Evolutionary conservation across 2,888 invertebrate genomes (phyloP).

Genomic region (Lathronympha strigana): DNA sequence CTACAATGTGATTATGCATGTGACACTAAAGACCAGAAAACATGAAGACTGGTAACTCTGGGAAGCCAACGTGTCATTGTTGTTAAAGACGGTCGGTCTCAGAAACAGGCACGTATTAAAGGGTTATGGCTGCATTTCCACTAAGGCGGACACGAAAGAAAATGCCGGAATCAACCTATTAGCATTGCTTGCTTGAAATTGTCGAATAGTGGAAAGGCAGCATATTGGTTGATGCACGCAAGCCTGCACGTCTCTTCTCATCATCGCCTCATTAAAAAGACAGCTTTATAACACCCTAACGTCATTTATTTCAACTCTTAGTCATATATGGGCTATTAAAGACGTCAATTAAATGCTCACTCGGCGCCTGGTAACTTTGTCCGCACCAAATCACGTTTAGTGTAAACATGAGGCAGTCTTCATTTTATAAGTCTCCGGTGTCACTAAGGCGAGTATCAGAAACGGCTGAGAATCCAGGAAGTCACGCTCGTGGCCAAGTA

Average conservation of each 20-base stretch:
- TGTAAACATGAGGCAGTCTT: not conserved
- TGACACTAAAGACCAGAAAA: not conserved
- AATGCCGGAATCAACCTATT: no score
- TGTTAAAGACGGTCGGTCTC: not conserved
- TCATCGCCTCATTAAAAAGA: no score
- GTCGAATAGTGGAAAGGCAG: no score
- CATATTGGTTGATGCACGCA: no score
- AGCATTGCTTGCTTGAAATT: no score
- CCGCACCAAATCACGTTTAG: no score
- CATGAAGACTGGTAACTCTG: not conserved
- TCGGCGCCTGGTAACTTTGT: no score
- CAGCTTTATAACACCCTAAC: not conserved
- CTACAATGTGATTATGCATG: slow-evolving; percentile 6
- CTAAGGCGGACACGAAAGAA: no score
- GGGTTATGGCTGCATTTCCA: no score
- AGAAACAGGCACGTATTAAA: not conserved
- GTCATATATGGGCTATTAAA: not conserved
- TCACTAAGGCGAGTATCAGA: not conserved
- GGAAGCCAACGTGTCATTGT: not conserved
- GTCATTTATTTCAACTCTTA: not conserved
- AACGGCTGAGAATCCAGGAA: slow-evolving; percentile 35
- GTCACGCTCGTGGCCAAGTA: slow-evolving; percentile 24
- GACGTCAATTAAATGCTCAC: no score
- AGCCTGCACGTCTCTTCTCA: no score
- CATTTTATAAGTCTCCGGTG: slow-evolving; percentile 1